These are phyloP conservation scores for Lycaena phlaeas DNA, from an alignment of 2,888 invertebrate genomes.

Conservation along the genomic window DNA sequence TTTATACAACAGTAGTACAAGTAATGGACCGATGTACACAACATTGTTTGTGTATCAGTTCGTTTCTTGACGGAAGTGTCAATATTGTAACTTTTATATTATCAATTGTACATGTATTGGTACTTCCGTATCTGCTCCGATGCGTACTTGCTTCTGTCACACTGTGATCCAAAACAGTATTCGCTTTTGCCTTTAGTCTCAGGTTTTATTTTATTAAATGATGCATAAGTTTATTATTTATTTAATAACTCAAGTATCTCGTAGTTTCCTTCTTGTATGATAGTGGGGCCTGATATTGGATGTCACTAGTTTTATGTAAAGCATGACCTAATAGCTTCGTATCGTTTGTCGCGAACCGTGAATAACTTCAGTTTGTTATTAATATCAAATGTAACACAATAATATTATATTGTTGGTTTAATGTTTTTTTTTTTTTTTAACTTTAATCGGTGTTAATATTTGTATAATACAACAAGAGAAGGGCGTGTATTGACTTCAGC, in stretches of 20 bases:
- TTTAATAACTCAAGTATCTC: background rate
- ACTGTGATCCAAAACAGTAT: constrained; percentile 12
- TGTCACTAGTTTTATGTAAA: constrained; percentile 5
- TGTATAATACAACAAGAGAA: background rate
- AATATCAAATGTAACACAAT: constrained; percentile 8
- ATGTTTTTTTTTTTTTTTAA: constrained; percentile 2
- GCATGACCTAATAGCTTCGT: constrained; percentile 4
- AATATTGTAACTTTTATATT: background rate
- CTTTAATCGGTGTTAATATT: background rate
- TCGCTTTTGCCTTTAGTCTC: constrained; percentile 14
- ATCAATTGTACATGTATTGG: background rate
- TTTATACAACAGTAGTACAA: constrained; percentile 28
- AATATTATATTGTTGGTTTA: constrained; percentile 3
- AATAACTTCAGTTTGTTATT: background rate
- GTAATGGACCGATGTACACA: constrained; percentile 17
- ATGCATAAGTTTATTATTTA: constrained; percentile 1
- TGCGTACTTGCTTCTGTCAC: constrained; percentile 20
- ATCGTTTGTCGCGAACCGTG: background rate
- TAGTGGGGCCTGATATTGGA: constrained; percentile 1
- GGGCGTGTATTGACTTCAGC: too few relatives aligned
- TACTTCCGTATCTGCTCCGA: constrained; percentile 9
- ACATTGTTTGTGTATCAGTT: constrained; percentile 13
- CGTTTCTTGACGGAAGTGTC: background rate
- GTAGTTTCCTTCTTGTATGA: background rate
- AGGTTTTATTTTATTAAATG: constrained; percentile 1